Conservation (phyloP, 2,888 invertebrate genomes). For the Drosophila siamana region DNA sequence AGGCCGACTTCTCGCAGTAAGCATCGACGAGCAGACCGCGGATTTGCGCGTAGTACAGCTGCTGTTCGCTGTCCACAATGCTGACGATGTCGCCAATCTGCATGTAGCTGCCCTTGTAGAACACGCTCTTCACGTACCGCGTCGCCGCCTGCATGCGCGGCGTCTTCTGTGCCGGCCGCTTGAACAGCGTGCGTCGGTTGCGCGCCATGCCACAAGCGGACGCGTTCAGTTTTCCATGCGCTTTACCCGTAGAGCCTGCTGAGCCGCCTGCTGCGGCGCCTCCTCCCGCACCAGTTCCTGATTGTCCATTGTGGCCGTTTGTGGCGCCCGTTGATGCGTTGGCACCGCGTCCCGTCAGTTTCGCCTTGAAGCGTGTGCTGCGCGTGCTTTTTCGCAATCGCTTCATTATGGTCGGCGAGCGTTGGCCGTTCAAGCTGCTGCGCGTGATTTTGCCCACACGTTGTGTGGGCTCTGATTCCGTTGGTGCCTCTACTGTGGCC, state of each 20-base stretch:
- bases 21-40: slow-evolving; percentile 95
- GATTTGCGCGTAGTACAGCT: slow-evolving; percentile 95
- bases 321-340: slow-evolving; percentile 7
- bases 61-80: slow-evolving; percentile 90
- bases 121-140: slow-evolving; percentile 91
- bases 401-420: slow-evolving; percentile 66
- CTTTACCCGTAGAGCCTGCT: slow-evolving; percentile 20
- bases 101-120: slow-evolving; percentile 92
- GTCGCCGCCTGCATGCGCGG: slow-evolving; percentile 93
- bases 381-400: slow-evolving; percentile 67
- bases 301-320: slow-evolving; percentile 6
- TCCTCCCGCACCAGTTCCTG: not conserved
- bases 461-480: slow-evolving; percentile 5
- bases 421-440: slow-evolving; percentile 59
- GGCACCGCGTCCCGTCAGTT: slow-evolving; percentile 43
- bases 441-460: slow-evolving; percentile 56
- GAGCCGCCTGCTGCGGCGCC: not conserved
- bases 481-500: not conserved
- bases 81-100: slow-evolving; percentile 97
- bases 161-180: slow-evolving; percentile 92
- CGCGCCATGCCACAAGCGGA: slow-evolving; percentile 86
- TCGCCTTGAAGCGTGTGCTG: slow-evolving; percentile 69
- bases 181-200: slow-evolving; percentile 91
- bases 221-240: slow-evolving; percentile 43
- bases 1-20: slow-evolving; percentile 97